A percentile compares a stretch with the other conserved stretches of the same genome.
Conservation (phyloP, 2,113 vertebrate genomes). For the Archilochus colubris region DNA sequence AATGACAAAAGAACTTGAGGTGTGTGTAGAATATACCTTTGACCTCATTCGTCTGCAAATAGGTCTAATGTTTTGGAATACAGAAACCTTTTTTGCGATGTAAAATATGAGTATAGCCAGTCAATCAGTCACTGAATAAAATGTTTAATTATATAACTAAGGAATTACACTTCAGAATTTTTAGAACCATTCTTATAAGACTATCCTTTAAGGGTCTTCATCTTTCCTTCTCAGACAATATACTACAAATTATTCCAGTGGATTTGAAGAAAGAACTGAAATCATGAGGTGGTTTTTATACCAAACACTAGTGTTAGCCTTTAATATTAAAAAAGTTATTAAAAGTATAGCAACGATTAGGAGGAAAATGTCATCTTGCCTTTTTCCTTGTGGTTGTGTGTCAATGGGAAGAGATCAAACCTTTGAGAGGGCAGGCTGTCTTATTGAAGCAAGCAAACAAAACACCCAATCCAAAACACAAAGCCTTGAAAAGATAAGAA, state of each 20-base stretch:
- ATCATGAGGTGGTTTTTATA: rapidly evolving
- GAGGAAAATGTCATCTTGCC: neutral
- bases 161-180: neutral
- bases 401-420: neutral
- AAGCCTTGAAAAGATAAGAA: neutral
- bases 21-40: neutral
- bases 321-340: neutral
- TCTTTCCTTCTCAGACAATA: neutral
- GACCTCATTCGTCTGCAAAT: neutral
- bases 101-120: neutral
- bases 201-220: neutral
- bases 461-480: neutral
- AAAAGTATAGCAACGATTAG: neutral
- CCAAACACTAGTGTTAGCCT: neutral
- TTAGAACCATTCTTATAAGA: neutral
- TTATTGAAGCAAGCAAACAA: neutral
- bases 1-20: neutral
- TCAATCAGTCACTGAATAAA: neutral
- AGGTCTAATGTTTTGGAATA: neutral
- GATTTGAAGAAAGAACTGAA: neutral
- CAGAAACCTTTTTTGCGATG: rapidly evolving
- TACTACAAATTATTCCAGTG: neutral
- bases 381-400: neutral
- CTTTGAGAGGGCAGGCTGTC: neutral
- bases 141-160: neutral